Conservation (phyloP, 2,888 invertebrate species). For the Thalpophila matura region DNA sequence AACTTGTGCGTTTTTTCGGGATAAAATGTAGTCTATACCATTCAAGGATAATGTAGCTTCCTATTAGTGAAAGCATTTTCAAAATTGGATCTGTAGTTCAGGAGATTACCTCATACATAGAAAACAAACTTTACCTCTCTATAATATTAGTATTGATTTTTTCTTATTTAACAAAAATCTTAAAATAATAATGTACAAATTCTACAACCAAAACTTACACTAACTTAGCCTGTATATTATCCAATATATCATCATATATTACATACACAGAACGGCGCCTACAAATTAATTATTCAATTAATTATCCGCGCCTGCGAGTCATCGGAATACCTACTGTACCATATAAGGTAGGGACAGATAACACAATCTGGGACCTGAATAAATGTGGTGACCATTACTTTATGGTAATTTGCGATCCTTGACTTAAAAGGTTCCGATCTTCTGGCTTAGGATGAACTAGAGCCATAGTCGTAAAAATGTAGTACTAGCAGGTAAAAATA, state of each 20-base stretch:
- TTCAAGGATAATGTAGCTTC: too few species aligned
- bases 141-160: too few species aligned
- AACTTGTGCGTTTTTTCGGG: too few species aligned
- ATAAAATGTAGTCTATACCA: too few species aligned
- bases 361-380: slow-evolving; percentile 41
- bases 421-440: slow-evolving; percentile 21
- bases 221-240: background rate
- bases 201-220: background rate
- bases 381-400: slow-evolving; percentile 39
- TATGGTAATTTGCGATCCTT: slow-evolving; percentile 44
- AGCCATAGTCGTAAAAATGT: slow-evolving; percentile 34
- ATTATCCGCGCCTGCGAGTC: slow-evolving; percentile 20
- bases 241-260: background rate
- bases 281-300: slow-evolving; percentile 40
- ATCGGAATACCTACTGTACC: slow-evolving; percentile 29
- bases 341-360: slow-evolving; percentile 38
- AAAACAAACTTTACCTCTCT: too few species aligned
- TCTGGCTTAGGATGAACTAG: slow-evolving; percentile 15
- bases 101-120: too few species aligned
- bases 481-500: background rate
- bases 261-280: background rate
- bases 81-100: too few species aligned
- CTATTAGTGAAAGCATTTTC: too few species aligned
- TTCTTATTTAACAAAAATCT: too few species aligned
- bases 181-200: too few species aligned